These are phyloP conservation scores for Zaprionus capensis DNA, from an alignment of 1,140 invertebrate genomes.

Conservation along the genomic window DNA sequence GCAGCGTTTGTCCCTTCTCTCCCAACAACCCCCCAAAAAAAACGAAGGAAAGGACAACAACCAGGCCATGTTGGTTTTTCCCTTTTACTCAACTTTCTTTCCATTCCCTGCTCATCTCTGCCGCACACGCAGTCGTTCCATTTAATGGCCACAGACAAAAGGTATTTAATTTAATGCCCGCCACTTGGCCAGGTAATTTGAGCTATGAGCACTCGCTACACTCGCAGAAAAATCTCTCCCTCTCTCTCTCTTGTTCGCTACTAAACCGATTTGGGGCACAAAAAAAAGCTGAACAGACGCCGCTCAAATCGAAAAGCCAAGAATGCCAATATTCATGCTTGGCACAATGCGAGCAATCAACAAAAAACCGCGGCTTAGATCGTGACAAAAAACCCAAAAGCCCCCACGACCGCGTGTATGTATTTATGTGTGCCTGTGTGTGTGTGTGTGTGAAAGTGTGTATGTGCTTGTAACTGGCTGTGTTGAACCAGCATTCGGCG, in stretches of 20 bases:
- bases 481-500: slow-evolving; percentile 6
- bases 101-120: not conserved
- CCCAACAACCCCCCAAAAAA: not conserved
- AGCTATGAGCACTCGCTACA: slow-evolving; percentile 58
- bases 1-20: slow-evolving; percentile 32
- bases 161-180: slow-evolving; percentile 77
- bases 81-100: slow-evolving; percentile 6
- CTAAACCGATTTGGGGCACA: not conserved
- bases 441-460: not conserved
- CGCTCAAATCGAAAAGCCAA: slow-evolving; percentile 59
- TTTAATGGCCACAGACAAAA: slow-evolving; percentile 77
- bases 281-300: slow-evolving; percentile 18
- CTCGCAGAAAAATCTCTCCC: slow-evolving; percentile 31
- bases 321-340: slow-evolving; percentile 69
- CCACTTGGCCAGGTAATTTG: slow-evolving; percentile 77
- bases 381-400: slow-evolving; percentile 75
- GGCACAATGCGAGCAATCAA: slow-evolving; percentile 59
- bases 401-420: slow-evolving; percentile 13
- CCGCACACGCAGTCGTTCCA: slow-evolving; percentile 44
- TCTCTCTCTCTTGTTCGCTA: not conserved
- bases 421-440: not conserved
- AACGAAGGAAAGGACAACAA: not conserved
- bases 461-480: slow-evolving; percentile 9
- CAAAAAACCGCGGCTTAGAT: slow-evolving; percentile 66
- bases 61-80: slow-evolving; percentile 13